Percentiles rank a stretch among this genome's conserved stretches.
These are phyloP conservation scores for Myripristis jacobus DNA, from an alignment of 2,797 vertebrate genomes.

Conservation along the genomic window DNA sequence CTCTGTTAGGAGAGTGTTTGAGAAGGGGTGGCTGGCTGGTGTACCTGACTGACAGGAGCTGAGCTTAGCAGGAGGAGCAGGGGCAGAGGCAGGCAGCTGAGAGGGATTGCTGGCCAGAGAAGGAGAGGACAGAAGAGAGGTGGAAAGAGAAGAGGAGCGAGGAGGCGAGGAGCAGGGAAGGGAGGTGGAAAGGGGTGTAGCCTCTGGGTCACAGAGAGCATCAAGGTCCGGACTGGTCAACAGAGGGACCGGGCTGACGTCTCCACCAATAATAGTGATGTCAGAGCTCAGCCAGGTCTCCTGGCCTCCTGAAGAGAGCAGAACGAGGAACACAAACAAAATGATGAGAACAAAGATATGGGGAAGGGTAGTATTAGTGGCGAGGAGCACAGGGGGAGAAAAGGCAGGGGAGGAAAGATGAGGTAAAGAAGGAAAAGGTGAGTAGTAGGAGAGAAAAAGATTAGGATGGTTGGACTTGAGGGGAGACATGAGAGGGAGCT, in stretches of 20 bases:
- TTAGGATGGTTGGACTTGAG: not conserved
- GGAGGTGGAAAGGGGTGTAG: constrained; percentile 53
- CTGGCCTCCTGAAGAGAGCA: constrained; percentile 47
- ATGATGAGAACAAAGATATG: not conserved
- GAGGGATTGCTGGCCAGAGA: constrained; percentile 30
- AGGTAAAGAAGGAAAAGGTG: not conserved
- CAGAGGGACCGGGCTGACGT: constrained; percentile 74
- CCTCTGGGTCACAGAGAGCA: constrained; percentile 80
- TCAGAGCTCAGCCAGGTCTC: constrained; percentile 31
- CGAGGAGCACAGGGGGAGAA: not conserved
- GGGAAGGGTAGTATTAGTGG: not conserved
- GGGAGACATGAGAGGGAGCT: not conserved
- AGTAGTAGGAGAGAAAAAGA: not conserved
- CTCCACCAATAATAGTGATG: constrained; percentile 9
- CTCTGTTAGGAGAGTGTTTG: not conserved
- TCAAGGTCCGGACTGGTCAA: constrained; percentile 83
- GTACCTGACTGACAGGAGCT: constrained; percentile 69
- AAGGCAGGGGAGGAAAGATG: not conserved
- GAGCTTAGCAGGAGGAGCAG: constrained; percentile 49
- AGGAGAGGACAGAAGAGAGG: constrained; percentile 42
- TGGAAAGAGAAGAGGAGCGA: constrained; percentile 41
- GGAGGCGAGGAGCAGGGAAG: constrained; percentile 49
- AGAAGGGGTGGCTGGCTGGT: constrained; percentile 22
- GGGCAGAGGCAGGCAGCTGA: constrained; percentile 37
- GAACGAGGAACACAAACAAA: not conserved